Percentiles rank a stretch among this genome's conserved stretches.
Conservation (phyloP, 2,113 vertebrate species). For the Gnathonemus longibarbis region DNA sequence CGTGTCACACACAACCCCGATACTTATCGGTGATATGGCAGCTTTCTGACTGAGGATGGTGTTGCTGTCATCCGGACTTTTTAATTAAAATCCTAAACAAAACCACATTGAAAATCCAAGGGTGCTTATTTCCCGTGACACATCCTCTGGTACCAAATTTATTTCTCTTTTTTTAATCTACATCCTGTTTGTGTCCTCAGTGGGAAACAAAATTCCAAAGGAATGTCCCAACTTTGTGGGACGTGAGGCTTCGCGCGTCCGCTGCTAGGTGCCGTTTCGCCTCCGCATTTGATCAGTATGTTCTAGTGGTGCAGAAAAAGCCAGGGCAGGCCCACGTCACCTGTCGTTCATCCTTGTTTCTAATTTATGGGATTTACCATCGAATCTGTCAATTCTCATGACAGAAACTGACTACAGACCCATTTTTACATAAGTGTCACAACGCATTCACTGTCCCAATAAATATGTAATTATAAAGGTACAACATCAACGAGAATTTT, state of each 20-base stretch:
- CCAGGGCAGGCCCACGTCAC: not conserved
- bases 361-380: not conserved
- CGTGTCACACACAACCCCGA: not conserved
- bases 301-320: not conserved
- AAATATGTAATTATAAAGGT: not conserved
- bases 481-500: not conserved
- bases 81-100: not conserved
- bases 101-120: not conserved
- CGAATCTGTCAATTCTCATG: not conserved
- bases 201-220: not conserved
- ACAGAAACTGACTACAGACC: not conserved
- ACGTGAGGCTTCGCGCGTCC: not conserved
- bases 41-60: not conserved
- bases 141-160: not conserved
- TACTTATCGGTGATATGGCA: not conserved
- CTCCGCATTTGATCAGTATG: not conserved
- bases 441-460: not conserved
- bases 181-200: not conserved
- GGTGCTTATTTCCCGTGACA: not conserved
- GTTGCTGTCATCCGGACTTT: not conserved
- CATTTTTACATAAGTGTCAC: not conserved
- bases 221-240: not conserved
- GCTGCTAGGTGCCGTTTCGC: not conserved
- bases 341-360: not conserved
- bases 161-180: not conserved